These are phyloP conservation scores for Cheilosia soror DNA, from an alignment of 2,888 invertebrate genomes.

Conservation along the genomic window DNA sequence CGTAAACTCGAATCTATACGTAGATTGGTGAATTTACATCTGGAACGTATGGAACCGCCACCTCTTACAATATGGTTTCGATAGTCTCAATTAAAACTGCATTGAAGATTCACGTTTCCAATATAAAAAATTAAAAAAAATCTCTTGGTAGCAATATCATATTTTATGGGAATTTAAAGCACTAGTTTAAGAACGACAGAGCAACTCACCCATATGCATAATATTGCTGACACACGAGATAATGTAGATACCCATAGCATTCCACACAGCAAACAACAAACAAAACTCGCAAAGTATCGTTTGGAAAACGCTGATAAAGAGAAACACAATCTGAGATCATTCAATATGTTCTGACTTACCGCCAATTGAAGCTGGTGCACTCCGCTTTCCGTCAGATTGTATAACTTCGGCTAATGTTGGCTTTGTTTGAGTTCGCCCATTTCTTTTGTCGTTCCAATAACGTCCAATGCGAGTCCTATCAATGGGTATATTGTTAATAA, in stretches of 20 bases:
- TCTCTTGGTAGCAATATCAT: background rate
- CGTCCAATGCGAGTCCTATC: constrained; percentile 69
- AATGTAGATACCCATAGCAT: background rate
- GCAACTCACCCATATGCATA: constrained; percentile 10
- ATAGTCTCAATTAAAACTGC: too few relatives aligned
- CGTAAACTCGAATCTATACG: too few relatives aligned
- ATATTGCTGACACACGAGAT: background rate
- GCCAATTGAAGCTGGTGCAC: background rate
- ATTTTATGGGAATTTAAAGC: background rate
- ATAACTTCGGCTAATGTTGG: constrained; percentile 10
- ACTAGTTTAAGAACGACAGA: background rate
- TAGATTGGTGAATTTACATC: too few relatives aligned
- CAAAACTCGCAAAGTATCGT: background rate
- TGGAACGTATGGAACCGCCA: too few relatives aligned
- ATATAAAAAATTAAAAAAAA: background rate
- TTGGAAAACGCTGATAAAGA: constrained; percentile 68
- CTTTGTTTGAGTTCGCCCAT: constrained; percentile 18
- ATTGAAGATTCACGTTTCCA: too few relatives aligned
- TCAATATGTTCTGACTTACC: constrained; percentile 34
- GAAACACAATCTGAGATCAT: constrained; percentile 5
- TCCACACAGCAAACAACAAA: background rate
- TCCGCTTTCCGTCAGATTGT: constrained; percentile 22
- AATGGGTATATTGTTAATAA: constrained; percentile 77
- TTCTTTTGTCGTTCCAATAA: constrained; percentile 76
- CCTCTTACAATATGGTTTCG: too few relatives aligned